phyloP scores from a whole-genome alignment of 2,113 vertebrate species.

The Cavia porcellus region DNA sequence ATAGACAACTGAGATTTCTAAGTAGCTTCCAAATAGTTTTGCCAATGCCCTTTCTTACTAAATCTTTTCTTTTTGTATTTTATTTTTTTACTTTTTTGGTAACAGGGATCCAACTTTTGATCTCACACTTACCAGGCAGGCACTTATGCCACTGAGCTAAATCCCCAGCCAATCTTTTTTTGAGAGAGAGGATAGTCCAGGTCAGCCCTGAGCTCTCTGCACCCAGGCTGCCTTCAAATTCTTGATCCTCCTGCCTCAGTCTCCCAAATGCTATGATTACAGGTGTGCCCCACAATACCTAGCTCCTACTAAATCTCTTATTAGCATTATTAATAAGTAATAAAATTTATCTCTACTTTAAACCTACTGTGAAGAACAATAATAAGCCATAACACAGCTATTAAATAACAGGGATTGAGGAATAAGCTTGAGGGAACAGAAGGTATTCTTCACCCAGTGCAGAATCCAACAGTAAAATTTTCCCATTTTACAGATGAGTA shows the following conservation, averaged over 20 bases:
- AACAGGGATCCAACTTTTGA: no score
- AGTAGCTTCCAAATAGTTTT: slow-evolving; percentile 1
- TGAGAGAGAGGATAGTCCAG: not conserved
- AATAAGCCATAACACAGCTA: not conserved
- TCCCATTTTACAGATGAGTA: slow-evolving; percentile 1
- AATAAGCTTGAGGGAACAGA: not conserved
- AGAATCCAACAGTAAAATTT: not conserved
- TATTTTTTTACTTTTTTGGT: no score
- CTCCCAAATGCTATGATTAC: not conserved
- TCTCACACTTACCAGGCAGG: no score
- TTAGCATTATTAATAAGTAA: slow-evolving; percentile 38
- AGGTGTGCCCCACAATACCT: not conserved
- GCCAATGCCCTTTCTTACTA: not conserved
- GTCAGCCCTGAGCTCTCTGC: not conserved
- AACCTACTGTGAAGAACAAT: not conserved
- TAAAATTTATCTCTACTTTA: slow-evolving; percentile 12
- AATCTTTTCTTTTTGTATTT: not conserved
- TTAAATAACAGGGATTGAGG: not conserved
- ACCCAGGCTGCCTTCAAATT: not conserved
- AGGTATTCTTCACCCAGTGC: slow-evolving; percentile 2
- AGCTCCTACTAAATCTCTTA: slow-evolving; percentile 1
- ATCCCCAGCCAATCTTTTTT: no score
- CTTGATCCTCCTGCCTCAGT: not conserved
- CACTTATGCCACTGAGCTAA: no score
- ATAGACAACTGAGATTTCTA: not conserved